Percentiles rank a stretch among this genome's conserved stretches.
Conservation (phyloP, 2,888 invertebrate genomes). For the Eledone cirrhosa region DNA sequence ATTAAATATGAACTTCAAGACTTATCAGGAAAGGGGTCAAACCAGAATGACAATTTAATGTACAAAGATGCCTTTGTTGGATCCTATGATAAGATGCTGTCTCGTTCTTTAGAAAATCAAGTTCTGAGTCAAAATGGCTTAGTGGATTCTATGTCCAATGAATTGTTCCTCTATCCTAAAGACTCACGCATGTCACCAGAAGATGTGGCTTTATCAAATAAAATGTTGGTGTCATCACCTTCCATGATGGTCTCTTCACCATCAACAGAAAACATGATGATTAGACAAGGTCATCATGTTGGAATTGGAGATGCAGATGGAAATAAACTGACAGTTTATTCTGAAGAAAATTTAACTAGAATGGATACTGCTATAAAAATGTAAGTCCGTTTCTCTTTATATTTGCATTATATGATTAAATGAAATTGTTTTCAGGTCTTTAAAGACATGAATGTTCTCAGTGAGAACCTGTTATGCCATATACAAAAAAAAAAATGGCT, state of each 20-base stretch:
- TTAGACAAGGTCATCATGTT: not conserved
- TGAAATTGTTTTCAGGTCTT: too few relatives aligned
- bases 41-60: conserved; percentile 13
- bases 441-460: too few relatives aligned
- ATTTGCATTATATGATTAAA: not conserved
- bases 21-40: not conserved
- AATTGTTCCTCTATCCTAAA: not conserved
- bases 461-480: too few relatives aligned
- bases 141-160: conserved; percentile 16
- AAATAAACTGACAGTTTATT: not conserved
- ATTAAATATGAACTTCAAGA: conserved; percentile 22
- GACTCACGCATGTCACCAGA: conserved; percentile 17
- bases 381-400: not conserved
- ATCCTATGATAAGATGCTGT: conserved; percentile 1
- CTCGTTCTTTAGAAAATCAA: conserved; percentile 5
- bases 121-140: not conserved
- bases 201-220: not conserved
- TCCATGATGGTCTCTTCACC: conserved; percentile 4
- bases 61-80: conserved; percentile 14
- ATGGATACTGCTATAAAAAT: conserved; percentile 24
- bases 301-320: conserved; percentile 12
- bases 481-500: too few relatives aligned
- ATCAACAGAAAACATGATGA: conserved; percentile 10
- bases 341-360: not conserved
- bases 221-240: conserved; percentile 19